A percentile compares a stretch with the other conserved stretches of the same genome.
Conservation (phyloP, 92 coral and sea anemone species). For the Anthopleura xanthogrammica region DNA sequence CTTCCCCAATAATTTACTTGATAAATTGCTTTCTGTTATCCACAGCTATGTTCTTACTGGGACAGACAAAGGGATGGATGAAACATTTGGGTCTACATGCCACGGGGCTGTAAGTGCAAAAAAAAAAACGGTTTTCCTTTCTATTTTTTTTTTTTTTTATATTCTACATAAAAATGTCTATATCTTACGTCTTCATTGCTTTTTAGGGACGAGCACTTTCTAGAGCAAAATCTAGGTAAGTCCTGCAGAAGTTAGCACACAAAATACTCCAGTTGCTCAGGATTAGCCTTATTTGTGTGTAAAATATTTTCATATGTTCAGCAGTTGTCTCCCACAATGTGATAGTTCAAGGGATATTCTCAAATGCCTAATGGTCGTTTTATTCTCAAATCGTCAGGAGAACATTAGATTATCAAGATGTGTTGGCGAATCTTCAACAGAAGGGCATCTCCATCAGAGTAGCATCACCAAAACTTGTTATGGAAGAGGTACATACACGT, state of each 20-base stretch:
- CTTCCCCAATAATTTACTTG: too few relatives aligned
- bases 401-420: slow-evolving; percentile 85
- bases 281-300: too few relatives aligned
- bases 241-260: not conserved
- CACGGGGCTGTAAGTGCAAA: slow-evolving; percentile 91
- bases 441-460: slow-evolving; percentile 95
- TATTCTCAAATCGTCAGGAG: slow-evolving; percentile 51
- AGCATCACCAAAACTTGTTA: slow-evolving; percentile 93
- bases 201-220: slow-evolving; percentile 93
- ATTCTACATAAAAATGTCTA: not conserved
- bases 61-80: slow-evolving; percentile 90
- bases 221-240: slow-evolving; percentile 89
- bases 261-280: too few relatives aligned
- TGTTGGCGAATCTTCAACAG: slow-evolving; percentile 71
- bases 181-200: not conserved
- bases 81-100: slow-evolving; percentile 93
- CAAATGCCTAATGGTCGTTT: not conserved
- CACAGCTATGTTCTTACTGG: slow-evolving; percentile 88
- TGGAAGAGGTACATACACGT: slow-evolving; percentile 87
- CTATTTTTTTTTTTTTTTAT: not conserved
- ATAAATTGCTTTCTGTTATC: not conserved
- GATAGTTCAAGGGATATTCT: not conserved
- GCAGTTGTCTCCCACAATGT: too few relatives aligned
- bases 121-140: not conserved
- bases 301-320: too few relatives aligned